Percentiles rank a stretch among this genome's conserved stretches.
Conservation (phyloP, 2,888 invertebrate genomes). For the Bellardia pandia region DNA sequence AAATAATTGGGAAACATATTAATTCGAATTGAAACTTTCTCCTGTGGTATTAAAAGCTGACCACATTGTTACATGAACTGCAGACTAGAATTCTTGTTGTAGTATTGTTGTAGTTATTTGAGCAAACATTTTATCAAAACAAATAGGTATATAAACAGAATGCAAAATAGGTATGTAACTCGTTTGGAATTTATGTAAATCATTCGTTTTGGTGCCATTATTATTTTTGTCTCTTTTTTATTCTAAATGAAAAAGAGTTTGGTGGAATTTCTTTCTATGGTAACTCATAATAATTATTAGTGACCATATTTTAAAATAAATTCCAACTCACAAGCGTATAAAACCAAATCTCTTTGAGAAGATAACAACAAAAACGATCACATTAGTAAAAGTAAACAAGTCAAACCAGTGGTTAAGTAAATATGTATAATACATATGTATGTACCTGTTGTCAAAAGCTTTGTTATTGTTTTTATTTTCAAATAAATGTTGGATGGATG, state of each 20-base stretch:
- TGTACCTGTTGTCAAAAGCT: constrained; percentile 36
- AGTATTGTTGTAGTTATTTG: background rate
- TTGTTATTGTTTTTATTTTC: background rate
- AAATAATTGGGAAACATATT: background rate
- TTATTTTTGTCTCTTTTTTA: background rate
- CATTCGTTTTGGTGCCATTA: background rate
- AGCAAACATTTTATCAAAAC: background rate
- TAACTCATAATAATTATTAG: too few species aligned
- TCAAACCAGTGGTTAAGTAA: constrained; percentile 54
- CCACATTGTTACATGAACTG: background rate
- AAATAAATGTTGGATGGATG: constrained; percentile 14
- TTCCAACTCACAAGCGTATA: background rate
- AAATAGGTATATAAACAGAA: background rate
- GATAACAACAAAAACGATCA: background rate
- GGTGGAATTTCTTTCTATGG: constrained; percentile 26
- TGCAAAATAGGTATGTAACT: background rate
- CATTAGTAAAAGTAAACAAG: constrained; percentile 45
- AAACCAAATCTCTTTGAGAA: background rate
- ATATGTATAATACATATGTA: background rate
- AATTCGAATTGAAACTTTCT: constrained; percentile 28
- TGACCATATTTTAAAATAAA: too few species aligned
- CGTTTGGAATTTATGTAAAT: background rate
- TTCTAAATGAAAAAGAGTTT: constrained; percentile 17
- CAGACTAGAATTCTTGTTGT: background rate
- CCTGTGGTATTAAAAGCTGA: background rate